These are phyloP conservation scores for Amblyteles armatorius DNA, from an alignment of 2,888 invertebrate species.

Conservation along the genomic window DNA sequence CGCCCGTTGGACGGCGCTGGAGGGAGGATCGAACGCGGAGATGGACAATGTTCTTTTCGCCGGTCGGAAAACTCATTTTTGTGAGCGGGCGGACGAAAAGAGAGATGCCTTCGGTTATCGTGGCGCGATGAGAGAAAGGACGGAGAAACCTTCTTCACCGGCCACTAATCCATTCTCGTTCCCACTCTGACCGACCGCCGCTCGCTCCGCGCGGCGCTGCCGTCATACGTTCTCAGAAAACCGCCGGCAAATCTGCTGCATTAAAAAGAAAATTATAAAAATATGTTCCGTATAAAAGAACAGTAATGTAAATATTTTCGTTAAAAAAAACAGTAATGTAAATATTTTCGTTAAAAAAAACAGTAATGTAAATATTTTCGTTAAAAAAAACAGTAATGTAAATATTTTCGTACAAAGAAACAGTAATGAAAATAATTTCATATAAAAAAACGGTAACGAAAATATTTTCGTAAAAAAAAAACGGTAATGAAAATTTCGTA, in stretches of 20 bases:
- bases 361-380: no score
- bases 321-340: no score
- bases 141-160: constrained; percentile 61
- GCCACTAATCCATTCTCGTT: constrained; percentile 15
- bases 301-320: no score
- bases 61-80: constrained; percentile 17
- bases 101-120: constrained; percentile 29
- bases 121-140: neutral
- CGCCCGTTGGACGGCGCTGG: neutral
- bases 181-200: constrained; percentile 15
- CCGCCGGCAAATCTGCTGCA: neutral
- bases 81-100: neutral
- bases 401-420: no score
- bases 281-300: no score
- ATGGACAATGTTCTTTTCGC: constrained; percentile 2
- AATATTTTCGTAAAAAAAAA: no score
- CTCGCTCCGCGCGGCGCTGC: constrained; percentile 6
- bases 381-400: no score
- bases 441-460: no score
- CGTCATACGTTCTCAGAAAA: neutral
- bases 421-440: no score
- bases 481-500: no score
- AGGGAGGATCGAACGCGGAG: constrained; percentile 1
- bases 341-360: no score
- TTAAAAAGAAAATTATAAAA: neutral